Evolutionary conservation across 2,797 vertebrate species (phyloP).

Genomic region (Notoglanidium macrostoma): DNA sequence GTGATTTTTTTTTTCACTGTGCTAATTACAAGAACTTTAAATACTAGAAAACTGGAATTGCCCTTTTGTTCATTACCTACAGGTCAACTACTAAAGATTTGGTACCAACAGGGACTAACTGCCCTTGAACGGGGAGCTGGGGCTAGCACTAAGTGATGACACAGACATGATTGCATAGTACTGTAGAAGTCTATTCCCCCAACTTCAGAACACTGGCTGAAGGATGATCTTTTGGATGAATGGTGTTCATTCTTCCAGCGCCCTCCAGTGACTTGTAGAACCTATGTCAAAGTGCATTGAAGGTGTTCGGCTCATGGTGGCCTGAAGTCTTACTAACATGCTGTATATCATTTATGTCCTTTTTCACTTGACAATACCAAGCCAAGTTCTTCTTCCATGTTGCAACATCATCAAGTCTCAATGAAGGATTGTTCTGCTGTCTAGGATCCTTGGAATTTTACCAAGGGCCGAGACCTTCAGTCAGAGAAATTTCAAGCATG

Average conservation of each 20-base stretch:
- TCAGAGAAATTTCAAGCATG: too few relatives aligned
- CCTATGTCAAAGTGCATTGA: background rate
- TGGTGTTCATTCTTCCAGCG: background rate
- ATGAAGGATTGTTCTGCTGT: too few relatives aligned
- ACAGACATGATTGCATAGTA: background rate
- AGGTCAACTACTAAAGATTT: background rate
- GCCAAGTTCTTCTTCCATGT: background rate
- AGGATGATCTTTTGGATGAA: background rate
- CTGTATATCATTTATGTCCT: background rate
- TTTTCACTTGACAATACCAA: background rate
- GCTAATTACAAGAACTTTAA: background rate
- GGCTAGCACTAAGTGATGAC: background rate
- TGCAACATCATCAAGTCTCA: background rate
- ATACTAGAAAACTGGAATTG: background rate
- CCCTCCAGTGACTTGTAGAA: background rate
- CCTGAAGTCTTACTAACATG: background rate
- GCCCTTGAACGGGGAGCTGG: background rate
- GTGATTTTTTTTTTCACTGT: background rate
- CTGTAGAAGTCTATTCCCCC: background rate
- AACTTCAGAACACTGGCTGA: background rate
- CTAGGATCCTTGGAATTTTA: too few relatives aligned
- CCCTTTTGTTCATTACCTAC: background rate
- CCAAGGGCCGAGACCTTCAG: too few relatives aligned
- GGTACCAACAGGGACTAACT: background rate
- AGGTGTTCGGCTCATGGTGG: background rate